Evolutionary conservation across 2,888 invertebrate genomes (phyloP).

Genomic region (Hypsopygia costalis): DNA sequence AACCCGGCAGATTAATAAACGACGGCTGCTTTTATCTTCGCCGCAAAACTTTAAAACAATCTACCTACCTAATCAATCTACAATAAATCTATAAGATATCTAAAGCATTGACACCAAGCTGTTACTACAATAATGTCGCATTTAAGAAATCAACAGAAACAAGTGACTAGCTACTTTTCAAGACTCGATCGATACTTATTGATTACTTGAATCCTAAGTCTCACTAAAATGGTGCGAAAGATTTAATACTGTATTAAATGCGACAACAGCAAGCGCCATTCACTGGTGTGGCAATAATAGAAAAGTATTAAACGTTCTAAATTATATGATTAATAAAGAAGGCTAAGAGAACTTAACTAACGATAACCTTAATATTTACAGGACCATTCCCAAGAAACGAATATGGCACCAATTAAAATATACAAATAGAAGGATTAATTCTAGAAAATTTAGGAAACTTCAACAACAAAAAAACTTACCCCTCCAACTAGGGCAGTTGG

Average conservation of each 20-base stretch:
- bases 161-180: constrained; percentile 44
- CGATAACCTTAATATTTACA: constrained; percentile 30
- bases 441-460: constrained; percentile 13
- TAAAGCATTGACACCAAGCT: constrained; percentile 20
- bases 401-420: constrained; percentile 54
- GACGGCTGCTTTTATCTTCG: not conserved
- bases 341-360: constrained; percentile 7
- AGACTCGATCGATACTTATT: constrained; percentile 22
- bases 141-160: constrained; percentile 25
- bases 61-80: constrained; percentile 12
- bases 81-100: constrained; percentile 10
- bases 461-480: not conserved
- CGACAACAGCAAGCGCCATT: constrained; percentile 20
- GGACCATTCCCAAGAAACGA: constrained; percentile 31
- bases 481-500: no score
- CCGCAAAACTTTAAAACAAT: constrained; percentile 6
- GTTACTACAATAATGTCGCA: constrained; percentile 21
- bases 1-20: not conserved
- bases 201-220: constrained; percentile 17
- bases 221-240: constrained; percentile 28
- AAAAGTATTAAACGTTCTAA: constrained; percentile 8
- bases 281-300: constrained; percentile 16
- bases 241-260: constrained; percentile 32
- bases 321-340: constrained; percentile 13
- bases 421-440: constrained; percentile 17